A percentile compares a stretch with the other conserved stretches of the same genome.
These are phyloP conservation scores for Colius striatus DNA, from an alignment of 2,113 vertebrate genomes.

Conservation along the genomic window DNA sequence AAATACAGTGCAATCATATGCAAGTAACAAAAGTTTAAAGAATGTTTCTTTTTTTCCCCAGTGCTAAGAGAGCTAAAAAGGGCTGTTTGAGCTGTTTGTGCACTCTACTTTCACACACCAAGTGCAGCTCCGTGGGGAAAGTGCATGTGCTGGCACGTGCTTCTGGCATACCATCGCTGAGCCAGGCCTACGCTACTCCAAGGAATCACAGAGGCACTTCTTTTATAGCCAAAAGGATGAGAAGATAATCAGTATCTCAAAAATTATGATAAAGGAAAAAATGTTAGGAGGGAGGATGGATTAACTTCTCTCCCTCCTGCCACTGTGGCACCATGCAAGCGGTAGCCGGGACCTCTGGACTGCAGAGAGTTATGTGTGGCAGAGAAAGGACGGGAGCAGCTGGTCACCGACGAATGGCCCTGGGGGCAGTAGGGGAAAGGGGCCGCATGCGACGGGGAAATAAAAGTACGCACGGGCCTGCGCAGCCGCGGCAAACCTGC, in stretches of 20 bases:
- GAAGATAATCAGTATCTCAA: not conserved
- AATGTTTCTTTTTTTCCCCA: not conserved
- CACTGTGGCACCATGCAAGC: not conserved
- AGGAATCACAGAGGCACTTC: accelerated
- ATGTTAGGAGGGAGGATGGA: not conserved
- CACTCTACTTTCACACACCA: accelerated
- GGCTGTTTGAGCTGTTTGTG: not conserved
- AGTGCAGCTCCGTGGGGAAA: accelerated
- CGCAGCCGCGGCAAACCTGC: not conserved
- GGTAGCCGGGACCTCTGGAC: accelerated
- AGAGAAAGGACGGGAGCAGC: not conserved
- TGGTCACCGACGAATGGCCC: no score
- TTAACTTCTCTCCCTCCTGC: not conserved
- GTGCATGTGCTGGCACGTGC: accelerated
- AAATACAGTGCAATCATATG: accelerated
- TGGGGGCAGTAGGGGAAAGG: no score
- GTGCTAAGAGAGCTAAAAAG: not conserved
- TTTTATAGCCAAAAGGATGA: not conserved
- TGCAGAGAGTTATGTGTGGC: accelerated
- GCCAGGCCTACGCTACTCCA: not conserved
- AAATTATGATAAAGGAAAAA: accelerated
- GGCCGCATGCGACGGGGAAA: not conserved
- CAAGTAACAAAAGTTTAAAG: not conserved
- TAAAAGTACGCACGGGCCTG: accelerated
- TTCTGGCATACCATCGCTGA: accelerated